A percentile compares a stretch with the other conserved stretches of the same genome.
Conservation (phyloP, 2,797 vertebrate genomes). For the Rhinichthys osculus region DNA sequence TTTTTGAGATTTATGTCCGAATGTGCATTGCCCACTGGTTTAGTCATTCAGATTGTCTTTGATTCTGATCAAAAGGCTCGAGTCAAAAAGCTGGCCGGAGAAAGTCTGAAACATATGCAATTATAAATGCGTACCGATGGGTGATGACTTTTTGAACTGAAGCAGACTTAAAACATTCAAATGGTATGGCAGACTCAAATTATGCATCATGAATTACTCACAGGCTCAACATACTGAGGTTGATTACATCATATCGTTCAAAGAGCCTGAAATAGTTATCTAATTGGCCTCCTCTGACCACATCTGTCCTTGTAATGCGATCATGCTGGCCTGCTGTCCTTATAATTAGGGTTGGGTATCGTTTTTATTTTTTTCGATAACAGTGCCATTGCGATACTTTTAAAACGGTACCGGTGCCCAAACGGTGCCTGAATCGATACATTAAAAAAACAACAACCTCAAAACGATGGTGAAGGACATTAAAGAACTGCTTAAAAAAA, state of each 20-base stretch:
- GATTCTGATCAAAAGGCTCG: slow-evolving; percentile 49
- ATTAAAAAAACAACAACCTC: too few relatives aligned
- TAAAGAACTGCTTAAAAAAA: too few relatives aligned
- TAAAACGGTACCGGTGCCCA: too few relatives aligned
- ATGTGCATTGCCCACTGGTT: not conserved
- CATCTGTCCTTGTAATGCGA: not conserved
- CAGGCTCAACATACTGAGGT: not conserved
- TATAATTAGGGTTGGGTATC: not conserved
- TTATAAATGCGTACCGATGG: slow-evolving; percentile 30
- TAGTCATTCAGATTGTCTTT: slow-evolving; percentile 39
- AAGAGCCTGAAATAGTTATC: slow-evolving; percentile 6
- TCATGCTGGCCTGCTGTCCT: not conserved
- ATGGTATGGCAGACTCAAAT: slow-evolving; percentile 9
- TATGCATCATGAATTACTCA: slow-evolving; percentile 11
- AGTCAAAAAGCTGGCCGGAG: slow-evolving; percentile 9
- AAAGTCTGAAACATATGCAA: slow-evolving; percentile 25
- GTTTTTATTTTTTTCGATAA: too few relatives aligned
- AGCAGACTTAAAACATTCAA: slow-evolving; percentile 26
- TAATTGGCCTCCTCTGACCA: slow-evolving; percentile 20
- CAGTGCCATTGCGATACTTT: too few relatives aligned
- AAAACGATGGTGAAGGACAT: too few relatives aligned
- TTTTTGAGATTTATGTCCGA: slow-evolving; percentile 30
- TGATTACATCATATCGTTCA: slow-evolving; percentile 35
- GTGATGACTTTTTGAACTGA: slow-evolving; percentile 41
- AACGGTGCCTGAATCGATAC: too few relatives aligned